These are phyloP conservation scores for Chaetodon trifasciatus DNA, from an alignment of 2,797 vertebrate species.

Conservation along the genomic window DNA sequence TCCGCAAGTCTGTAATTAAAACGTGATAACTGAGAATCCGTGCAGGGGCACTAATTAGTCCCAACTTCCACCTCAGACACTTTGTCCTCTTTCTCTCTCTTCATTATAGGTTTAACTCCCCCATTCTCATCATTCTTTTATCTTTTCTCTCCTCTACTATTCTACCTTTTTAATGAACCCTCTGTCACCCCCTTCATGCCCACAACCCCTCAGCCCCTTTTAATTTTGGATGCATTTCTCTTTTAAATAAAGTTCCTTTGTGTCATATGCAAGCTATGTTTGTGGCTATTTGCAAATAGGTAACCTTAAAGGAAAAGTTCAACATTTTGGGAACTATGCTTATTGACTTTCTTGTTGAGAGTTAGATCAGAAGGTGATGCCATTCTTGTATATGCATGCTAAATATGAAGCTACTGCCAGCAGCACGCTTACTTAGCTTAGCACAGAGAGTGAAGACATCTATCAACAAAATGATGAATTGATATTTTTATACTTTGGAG, in stretches of 20 bases:
- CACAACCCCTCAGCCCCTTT: not conserved
- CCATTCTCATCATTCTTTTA: slow-evolving; percentile 16
- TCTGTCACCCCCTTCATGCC: not conserved
- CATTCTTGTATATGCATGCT: too few relatives aligned
- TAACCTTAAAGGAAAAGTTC: not conserved
- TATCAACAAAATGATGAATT: not conserved
- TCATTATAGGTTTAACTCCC: slow-evolving; percentile 26
- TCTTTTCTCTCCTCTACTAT: not conserved
- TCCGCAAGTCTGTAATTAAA: slow-evolving; percentile 87
- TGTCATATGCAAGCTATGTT: not conserved
- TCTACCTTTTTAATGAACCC: slow-evolving; percentile 23
- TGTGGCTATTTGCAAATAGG: not conserved
- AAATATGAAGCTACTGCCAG: too few relatives aligned
- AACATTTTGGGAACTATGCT: not conserved
- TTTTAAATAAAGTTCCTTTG: not conserved
- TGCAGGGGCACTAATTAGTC: slow-evolving; percentile 86
- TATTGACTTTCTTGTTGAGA: not conserved
- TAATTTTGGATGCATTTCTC: not conserved
- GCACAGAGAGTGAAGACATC: not conserved
- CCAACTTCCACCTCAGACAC: slow-evolving; percentile 78
- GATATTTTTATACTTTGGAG: not conserved
- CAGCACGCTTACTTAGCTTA: not conserved
- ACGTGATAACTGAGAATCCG: slow-evolving; percentile 78
- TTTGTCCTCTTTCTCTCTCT: slow-evolving; percentile 52
- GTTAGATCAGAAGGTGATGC: not conserved